Percentiles rank a stretch among this genome's conserved stretches.
phyloP scores from a whole-genome alignment of 2,113 vertebrate genomes.

The Chlorocebus sabaeus region DNA sequence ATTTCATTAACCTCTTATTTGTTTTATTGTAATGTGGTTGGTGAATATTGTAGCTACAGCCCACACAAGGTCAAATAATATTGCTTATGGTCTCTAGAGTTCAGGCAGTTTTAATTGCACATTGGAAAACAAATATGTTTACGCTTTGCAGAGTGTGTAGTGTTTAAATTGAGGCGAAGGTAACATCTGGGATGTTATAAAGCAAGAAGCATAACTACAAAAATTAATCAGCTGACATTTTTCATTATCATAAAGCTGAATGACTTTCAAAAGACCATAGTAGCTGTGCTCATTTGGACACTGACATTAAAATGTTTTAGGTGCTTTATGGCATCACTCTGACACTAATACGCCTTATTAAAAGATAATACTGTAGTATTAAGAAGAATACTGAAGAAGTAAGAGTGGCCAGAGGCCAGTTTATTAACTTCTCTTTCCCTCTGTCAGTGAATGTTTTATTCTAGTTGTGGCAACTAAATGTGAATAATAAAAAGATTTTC shows the following conservation, averaged over 20 bases:
- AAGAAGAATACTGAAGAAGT: not conserved
- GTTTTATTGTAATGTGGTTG: conserved; percentile 3
- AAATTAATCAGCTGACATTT: conserved; percentile 15
- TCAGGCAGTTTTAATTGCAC: conserved; percentile 17
- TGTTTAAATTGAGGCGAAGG: not conserved
- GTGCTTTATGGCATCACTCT: not conserved
- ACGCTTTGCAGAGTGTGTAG: not conserved
- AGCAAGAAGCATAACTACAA: conserved; percentile 17
- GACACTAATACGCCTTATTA: not conserved
- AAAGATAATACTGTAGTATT: not conserved
- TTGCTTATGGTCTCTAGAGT: conserved; percentile 38
- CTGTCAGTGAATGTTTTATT: not conserved
- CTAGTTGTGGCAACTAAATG: not conserved
- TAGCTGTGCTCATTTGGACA: not conserved
- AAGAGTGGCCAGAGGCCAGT: not conserved
- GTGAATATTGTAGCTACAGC: not conserved
- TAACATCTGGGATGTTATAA: conserved; percentile 36
- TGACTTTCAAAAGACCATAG: conserved; percentile 8
- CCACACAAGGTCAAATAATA: conserved; percentile 57
- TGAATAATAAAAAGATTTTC: not conserved
- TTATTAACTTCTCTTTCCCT: not conserved
- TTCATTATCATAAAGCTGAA: not conserved
- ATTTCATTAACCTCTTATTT: conserved; percentile 45
- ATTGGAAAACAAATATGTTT: conserved; percentile 47
- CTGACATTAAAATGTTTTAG: not conserved